phyloP scores from a whole-genome alignment of 2,888 invertebrate species.

The Chelonus formosanus region DNA sequence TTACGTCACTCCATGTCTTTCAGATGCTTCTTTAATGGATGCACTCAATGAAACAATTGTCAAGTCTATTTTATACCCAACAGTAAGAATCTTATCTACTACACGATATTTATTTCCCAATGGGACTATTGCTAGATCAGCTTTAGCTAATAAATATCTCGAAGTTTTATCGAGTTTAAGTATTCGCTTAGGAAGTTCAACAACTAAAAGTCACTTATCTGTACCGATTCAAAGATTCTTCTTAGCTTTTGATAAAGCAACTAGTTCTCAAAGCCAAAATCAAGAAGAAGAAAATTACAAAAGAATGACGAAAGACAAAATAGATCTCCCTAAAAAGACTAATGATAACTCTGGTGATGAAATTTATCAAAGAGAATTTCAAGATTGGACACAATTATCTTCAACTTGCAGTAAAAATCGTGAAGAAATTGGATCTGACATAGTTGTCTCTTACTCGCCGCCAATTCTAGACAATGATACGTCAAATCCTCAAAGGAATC shows the following conservation, averaged over 20 bases:
- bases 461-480: constrained; percentile 58
- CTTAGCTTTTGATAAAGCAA: constrained; percentile 81
- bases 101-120: constrained; percentile 83
- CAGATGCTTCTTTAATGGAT: constrained; percentile 87
- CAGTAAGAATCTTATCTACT: constrained; percentile 82
- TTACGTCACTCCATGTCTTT: constrained; percentile 81
- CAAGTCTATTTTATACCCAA: constrained; percentile 83
- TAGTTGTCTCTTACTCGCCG: constrained; percentile 72
- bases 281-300: constrained; percentile 28
- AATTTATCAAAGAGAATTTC: constrained; percentile 20
- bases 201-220: constrained; percentile 78
- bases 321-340: constrained; percentile 9
- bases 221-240: constrained; percentile 79
- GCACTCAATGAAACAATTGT: constrained; percentile 87
- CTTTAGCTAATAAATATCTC: constrained; percentile 82
- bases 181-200: constrained; percentile 78
- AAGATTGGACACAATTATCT: constrained; percentile 39
- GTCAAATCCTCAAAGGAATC: constrained; percentile 56
- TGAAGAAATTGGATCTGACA: constrained; percentile 60
- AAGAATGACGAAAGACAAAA: constrained; percentile 9
- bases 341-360: constrained; percentile 34
- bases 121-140: constrained; percentile 77
- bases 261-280: constrained; percentile 51
- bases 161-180: constrained; percentile 85
- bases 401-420: constrained; percentile 36